Evolutionary conservation across 2,113 vertebrate genomes (phyloP).

Genomic region (Glareola pratincola): DNA sequence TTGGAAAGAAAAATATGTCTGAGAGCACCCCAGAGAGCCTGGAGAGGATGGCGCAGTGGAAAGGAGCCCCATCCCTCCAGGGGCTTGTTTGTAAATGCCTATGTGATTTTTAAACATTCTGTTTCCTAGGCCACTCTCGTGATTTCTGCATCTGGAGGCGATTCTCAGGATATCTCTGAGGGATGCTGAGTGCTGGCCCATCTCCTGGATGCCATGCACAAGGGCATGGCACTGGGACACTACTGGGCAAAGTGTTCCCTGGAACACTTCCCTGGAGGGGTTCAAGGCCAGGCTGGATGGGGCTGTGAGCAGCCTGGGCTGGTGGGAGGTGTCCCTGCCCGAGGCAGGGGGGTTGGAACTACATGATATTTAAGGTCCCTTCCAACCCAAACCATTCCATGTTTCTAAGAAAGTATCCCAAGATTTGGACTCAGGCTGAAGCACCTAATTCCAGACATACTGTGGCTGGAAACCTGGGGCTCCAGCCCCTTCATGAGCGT

Average conservation of each 20-base stretch:
- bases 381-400: too few species aligned
- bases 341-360: too few species aligned
- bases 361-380: too few species aligned
- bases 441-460: background rate
- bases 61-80: background rate
- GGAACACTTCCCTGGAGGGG: too few species aligned
- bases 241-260: background rate
- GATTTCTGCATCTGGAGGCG: background rate
- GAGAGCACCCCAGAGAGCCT: background rate
- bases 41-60: accelerated
- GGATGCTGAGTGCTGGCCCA: background rate
- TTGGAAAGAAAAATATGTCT: background rate
- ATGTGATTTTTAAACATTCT: background rate
- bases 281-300: too few species aligned
- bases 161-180: background rate
- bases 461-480: background rate
- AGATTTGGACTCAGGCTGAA: background rate
- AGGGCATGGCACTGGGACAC: background rate
- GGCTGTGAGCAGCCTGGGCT: too few species aligned
- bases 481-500: background rate
- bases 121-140: background rate
- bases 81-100: background rate
- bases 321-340: too few species aligned
- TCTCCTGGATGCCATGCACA: background rate
- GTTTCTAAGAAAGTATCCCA: background rate